Base-by-base conservation (phyloP, 2,113 vertebrate species). In the Aspiorhynchus laticeps region DNA sequence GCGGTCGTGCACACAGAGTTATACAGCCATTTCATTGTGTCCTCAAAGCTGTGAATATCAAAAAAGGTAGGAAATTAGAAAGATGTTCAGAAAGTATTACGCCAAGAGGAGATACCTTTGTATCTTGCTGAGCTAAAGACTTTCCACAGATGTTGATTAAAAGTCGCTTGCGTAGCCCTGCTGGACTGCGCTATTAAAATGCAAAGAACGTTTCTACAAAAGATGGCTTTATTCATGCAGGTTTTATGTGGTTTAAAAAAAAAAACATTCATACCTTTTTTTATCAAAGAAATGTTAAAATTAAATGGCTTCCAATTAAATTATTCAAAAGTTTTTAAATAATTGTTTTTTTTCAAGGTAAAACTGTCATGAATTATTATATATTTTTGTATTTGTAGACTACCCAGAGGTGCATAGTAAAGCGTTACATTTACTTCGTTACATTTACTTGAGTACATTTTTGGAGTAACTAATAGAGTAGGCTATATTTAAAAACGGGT, bases 31-130 rank as follows among this genome's bases (percentile, higher is more conserved):
- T 69, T 51, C 80, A 51, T 69, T 83, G 43, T 33, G 80, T 69
- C 69, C 41, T 67, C 38, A 26, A 43, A 19, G n/a, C 4, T 41
- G 14, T 28, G 11, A 17, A n/a, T 67, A 19, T 56, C 51, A 65
- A 81, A 65, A 81, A 51, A 83, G 9, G 41, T 53, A 53, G 76
- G 9, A 14, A 51, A 69, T 83, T 21, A 24, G 63, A 51, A 83
- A n/a, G 43, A 48, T 48, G 14, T 46, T 67, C 26, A 31, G 63
- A 48, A 65, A 81, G 24, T 38, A 28, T 28, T 76, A 76, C 41
- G 12, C 73, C 73, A 48, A 17, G 38, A 28, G 73, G 73, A 76
- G 41, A 43, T 48, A 28, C 73, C 76, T 51, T 53, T 53, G 76
- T 33, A 31, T 48, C 76, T 48, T 53, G 33, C 36, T 41, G 63